These are phyloP conservation scores for Limulus polyphemus DNA, from an alignment of 2,888 invertebrate genomes.

Conservation along the genomic window DNA sequence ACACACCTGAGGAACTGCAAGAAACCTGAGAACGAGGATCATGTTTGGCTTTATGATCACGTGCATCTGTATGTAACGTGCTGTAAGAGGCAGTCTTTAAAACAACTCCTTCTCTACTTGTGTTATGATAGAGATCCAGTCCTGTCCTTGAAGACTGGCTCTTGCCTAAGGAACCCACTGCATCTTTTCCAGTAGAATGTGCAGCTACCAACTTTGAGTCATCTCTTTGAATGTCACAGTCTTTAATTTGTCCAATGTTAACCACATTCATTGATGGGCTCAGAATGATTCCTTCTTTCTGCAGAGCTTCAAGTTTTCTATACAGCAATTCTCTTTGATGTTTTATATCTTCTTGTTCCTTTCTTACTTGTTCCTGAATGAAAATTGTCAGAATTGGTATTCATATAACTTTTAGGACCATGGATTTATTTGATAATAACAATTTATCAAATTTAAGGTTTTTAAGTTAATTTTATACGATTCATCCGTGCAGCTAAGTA, in stretches of 20 bases:
- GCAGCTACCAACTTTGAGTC: slow-evolving; percentile 22
- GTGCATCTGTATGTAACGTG: slow-evolving; percentile 5
- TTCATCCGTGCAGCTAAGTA: no score
- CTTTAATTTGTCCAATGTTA: slow-evolving; percentile 8
- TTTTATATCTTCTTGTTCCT: slow-evolving; percentile 70
- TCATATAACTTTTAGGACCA: no score
- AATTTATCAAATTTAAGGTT: no score
- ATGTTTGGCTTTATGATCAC: background rate
- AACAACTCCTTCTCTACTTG: slow-evolving; percentile 25
- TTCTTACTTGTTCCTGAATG: slow-evolving; percentile 49
- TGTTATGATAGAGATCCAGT: slow-evolving; percentile 19
- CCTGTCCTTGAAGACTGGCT: slow-evolving; percentile 17
- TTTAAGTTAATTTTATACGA: no score
- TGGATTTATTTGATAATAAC: no score
- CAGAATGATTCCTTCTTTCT: slow-evolving; percentile 56
- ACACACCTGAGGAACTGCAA: slow-evolving; percentile 10
- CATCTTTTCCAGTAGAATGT: slow-evolving; percentile 20
- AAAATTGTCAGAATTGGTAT: no score
- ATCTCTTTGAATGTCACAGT: slow-evolving; percentile 1
- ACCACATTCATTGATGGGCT: slow-evolving; percentile 47
- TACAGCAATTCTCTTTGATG: slow-evolving; percentile 85
- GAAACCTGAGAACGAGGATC: slow-evolving; percentile 13
- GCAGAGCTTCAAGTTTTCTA: slow-evolving; percentile 68
- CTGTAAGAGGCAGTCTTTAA: slow-evolving; percentile 8
- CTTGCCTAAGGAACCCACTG: slow-evolving; percentile 6